Evolutionary conservation across 1,140 invertebrate genomes (phyloP).

Genomic region (Lasioglossum albipes): DNA sequence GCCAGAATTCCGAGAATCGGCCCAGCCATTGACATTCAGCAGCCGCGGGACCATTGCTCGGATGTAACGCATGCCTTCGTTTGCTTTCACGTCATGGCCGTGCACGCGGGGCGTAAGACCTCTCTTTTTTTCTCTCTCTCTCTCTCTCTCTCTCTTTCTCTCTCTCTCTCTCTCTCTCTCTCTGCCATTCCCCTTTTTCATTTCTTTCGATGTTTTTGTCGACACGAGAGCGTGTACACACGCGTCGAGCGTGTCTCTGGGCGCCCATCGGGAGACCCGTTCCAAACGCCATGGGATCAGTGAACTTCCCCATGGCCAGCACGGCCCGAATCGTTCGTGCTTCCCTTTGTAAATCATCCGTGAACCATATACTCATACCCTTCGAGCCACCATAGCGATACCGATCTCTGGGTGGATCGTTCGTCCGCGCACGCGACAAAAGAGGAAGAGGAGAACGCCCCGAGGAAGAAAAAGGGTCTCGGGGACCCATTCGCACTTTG

Average conservation of each 20-base stretch:
- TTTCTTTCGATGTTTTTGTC: background rate
- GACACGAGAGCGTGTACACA: constrained; percentile 24
- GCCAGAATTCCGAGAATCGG: constrained; percentile 44
- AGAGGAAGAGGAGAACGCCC: background rate
- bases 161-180: background rate
- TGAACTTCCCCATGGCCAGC: constrained; percentile 63
- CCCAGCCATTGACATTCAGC: constrained; percentile 56
- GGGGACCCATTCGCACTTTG: background rate
- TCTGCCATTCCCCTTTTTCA: constrained; percentile 5
- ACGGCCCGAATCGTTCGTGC: constrained; percentile 20
- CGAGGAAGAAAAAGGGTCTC: background rate
- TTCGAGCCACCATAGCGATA: background rate
- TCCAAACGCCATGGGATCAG: constrained; percentile 56
- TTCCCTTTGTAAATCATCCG: constrained; percentile 52
- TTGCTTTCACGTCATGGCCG: constrained; percentile 60
- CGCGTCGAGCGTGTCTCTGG: constrained; percentile 1
- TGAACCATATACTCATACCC: constrained; percentile 34
- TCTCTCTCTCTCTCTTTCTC: constrained; percentile 10
- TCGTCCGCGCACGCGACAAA: background rate
- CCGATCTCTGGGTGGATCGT: no score
- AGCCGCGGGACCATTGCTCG: constrained; percentile 29
- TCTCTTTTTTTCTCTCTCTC: constrained; percentile 9
- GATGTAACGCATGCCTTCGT: constrained; percentile 54
- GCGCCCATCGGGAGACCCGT: constrained; percentile 14
- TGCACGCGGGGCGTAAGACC: constrained; percentile 42